A percentile compares a stretch with the other conserved stretches of the same genome.
Evolutionary conservation across 1,140 invertebrate genomes (phyloP).

Genomic region (Chlorops oryzae): DNA sequence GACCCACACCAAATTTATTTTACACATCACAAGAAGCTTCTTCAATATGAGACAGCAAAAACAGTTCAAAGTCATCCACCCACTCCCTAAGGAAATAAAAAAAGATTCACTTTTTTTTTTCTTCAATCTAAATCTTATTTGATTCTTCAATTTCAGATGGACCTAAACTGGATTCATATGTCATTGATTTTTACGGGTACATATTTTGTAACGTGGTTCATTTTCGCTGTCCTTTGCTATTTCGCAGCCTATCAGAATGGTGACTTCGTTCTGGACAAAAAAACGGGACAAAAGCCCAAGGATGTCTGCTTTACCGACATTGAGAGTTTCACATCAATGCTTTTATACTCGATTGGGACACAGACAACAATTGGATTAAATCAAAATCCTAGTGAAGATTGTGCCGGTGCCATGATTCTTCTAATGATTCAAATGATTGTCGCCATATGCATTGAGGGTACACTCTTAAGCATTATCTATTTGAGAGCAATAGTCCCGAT

Average conservation of each 20-base stretch:
- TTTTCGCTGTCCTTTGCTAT: constrained; percentile 53
- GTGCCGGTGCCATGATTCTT: constrained; percentile 74
- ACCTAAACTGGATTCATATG: constrained; percentile 57
- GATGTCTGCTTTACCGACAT: constrained; percentile 51
- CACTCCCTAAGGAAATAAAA: no score
- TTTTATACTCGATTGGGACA: constrained; percentile 58
- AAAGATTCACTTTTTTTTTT: no score
- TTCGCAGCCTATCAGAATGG: constrained; percentile 51
- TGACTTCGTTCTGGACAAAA: constrained; percentile 44
- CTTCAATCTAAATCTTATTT: no score
- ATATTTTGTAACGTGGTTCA: constrained; percentile 54
- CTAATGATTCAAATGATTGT: constrained; percentile 56
- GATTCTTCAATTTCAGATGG: no score
- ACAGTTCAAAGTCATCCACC: no score
- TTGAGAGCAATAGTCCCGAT: constrained; percentile 55
- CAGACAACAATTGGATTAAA: constrained; percentile 67
- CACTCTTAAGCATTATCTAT: constrained; percentile 56
- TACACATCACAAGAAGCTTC: no score
- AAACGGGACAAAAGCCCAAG: constrained; percentile 31
- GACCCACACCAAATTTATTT: no score
- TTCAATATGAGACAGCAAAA: no score
- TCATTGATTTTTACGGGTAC: constrained; percentile 51
- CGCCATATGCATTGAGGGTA: constrained; percentile 54
- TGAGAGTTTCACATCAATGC: constrained; percentile 52
- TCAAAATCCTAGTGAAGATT: constrained; percentile 71